Evolutionary conservation across 2,888 invertebrate genomes (phyloP).

Genomic region (Digitonthophagus gazella): DNA sequence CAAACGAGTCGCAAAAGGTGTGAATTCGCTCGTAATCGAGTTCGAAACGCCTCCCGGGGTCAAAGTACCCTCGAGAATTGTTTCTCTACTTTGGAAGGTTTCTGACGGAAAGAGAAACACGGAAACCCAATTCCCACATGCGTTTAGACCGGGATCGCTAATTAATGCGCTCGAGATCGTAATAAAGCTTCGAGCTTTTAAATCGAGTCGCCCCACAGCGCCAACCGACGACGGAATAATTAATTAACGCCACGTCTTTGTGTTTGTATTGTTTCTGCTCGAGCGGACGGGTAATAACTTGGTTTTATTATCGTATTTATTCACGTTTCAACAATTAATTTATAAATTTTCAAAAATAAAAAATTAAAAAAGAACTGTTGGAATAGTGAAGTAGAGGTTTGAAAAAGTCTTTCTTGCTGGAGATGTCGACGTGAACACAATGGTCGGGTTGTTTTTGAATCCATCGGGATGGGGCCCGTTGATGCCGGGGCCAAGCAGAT

Average conservation of each 20-base stretch:
- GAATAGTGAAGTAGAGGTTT: not conserved
- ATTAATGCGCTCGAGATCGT: not conserved
- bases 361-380: not conserved
- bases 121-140: not conserved
- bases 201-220: not conserved
- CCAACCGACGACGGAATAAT: not conserved
- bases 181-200: not conserved
- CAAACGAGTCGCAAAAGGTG: not conserved
- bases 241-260: not conserved
- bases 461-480: slow-evolving; percentile 34
- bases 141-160: not conserved
- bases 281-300: not conserved
- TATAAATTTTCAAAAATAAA: not conserved
- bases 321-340: not conserved
- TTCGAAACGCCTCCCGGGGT: not conserved
- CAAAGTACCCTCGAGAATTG: not conserved
- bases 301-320: not conserved
- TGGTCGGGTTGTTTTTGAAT: not conserved
- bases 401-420: not conserved
- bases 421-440: not conserved
- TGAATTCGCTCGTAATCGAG: not conserved
- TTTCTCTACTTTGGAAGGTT: too few relatives aligned
- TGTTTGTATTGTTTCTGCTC: not conserved
- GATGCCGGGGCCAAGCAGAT: not conserved
- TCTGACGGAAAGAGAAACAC: not conserved